Evolutionary conservation across 2,113 vertebrate genomes (phyloP).

Genomic region (Mystacornis crossleyi): DNA sequence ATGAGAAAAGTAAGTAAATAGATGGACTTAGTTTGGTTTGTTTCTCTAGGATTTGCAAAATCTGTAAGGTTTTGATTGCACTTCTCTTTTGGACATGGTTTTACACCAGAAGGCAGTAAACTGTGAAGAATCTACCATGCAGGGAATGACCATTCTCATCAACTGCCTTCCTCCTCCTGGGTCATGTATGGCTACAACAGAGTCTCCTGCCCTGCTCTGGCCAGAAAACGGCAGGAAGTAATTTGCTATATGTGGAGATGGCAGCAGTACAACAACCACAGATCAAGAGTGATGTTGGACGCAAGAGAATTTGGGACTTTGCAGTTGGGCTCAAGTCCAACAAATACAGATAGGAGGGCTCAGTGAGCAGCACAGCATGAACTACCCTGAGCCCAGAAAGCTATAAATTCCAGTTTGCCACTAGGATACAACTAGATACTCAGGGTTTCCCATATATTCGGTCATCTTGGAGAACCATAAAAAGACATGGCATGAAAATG

Average conservation of each 20-base stretch:
- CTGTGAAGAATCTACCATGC: not conserved
- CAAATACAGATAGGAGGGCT: not conserved
- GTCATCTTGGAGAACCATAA: not conserved
- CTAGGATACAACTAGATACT: accelerated
- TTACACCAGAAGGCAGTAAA: not conserved
- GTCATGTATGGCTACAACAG: not conserved
- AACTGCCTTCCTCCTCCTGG: not conserved
- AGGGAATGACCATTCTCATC: not conserved
- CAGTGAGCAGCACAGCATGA: accelerated
- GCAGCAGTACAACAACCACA: not conserved
- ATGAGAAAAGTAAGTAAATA: not conserved
- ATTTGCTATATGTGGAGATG: not conserved
- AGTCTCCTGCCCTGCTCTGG: not conserved
- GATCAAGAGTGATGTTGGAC: not conserved
- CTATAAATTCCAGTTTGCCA: not conserved
- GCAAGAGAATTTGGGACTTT: not conserved
- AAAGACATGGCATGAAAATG: not conserved
- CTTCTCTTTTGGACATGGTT: not conserved
- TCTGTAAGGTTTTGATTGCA: not conserved
- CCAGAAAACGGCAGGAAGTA: not conserved
- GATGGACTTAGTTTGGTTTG: not conserved
- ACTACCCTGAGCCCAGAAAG: not conserved
- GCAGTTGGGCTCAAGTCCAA: accelerated
- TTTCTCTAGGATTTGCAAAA: not conserved
- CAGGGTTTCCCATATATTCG: not conserved